Evolutionary conservation across 2,797 vertebrate species (phyloP).

Genomic region (Galaxias olidus): DNA sequence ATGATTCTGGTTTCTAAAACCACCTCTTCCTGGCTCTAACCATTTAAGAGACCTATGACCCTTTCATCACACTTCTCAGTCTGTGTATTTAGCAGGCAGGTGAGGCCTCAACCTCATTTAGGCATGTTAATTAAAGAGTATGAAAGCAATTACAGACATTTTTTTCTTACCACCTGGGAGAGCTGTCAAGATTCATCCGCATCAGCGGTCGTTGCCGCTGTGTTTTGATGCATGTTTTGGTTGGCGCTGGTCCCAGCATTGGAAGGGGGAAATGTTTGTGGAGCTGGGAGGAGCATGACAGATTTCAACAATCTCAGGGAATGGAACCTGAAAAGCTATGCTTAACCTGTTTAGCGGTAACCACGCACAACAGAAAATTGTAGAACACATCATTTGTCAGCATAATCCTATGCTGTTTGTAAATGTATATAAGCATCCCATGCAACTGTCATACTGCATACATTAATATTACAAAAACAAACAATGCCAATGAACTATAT

Average conservation of each 20-base stretch:
- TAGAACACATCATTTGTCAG: no score
- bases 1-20: conserved; percentile 10
- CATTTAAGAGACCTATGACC: conserved; percentile 16
- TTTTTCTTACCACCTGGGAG: conserved; percentile 56
- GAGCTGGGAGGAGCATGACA: conserved; percentile 48
- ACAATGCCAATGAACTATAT: no score
- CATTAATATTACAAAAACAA: no score
- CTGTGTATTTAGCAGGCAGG: conserved; percentile 33
- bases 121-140: conserved; percentile 62
- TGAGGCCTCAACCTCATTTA: conserved; percentile 41
- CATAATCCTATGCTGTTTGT: no score
- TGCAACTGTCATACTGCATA: no score
- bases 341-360: not conserved
- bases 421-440: no score
- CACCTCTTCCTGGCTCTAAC: not conserved
- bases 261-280: conserved; percentile 49
- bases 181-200: conserved; percentile 48
- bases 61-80: conserved; percentile 28
- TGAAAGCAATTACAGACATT: conserved; percentile 41
- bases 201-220: conserved; percentile 37
- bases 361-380: not conserved
- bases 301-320: conserved; percentile 44
- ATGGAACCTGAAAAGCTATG: not conserved
- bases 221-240: conserved; percentile 47
- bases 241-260: conserved; percentile 50